Evolutionary conservation across 2,888 invertebrate species (phyloP), one percentile per base, ranked within the genome.

Genomic region (Synanthedon vespiformis): DNA sequence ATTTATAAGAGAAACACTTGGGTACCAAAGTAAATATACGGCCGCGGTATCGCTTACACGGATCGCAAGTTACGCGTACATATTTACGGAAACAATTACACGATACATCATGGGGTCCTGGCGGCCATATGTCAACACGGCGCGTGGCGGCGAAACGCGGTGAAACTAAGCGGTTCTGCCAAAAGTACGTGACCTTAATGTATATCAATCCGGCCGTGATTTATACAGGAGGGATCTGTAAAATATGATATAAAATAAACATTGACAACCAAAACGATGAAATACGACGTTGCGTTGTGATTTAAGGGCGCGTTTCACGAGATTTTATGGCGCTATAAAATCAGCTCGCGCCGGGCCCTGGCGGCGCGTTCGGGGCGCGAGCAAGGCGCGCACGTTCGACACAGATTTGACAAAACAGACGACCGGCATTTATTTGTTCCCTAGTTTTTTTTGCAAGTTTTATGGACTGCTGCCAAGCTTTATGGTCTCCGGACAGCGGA

Each of bases 241-340:
- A 87, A 87, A 86, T 87, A 86, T 87, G 85, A 87, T 83, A 87
- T 86, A 86, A 87, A 87, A 87, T 86, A 87, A 87, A 87, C 84
- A 87, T 86, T 85, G 86, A 87, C 86, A 87, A 82, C 79, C 85
- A 74, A 77, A 86, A 87, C 86, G 85, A 85, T 87, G 86, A 86
- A 85, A 85, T 85, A 87, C 81, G 86, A 79, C 79, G 80, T 70
- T 76, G 71, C 75, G 77, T 68, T 78, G 83, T 87, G 86, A 86
- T 86, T 85, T 86, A 86, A 84, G 85, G 83, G 82, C 79, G 80
- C 76, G 78, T 80, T 84, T 80, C 86, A 82, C 80, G 79, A 79
- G 82, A 85, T 86, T 86, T 87, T 87, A 87, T 84, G 77, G 74
- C 77, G 80, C 84, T 78, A 85, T 85, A 87, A 86, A 87, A 87